phyloP scores from a whole-genome alignment of 2,113 vertebrate species.

The Sphyrna mokarran region DNA sequence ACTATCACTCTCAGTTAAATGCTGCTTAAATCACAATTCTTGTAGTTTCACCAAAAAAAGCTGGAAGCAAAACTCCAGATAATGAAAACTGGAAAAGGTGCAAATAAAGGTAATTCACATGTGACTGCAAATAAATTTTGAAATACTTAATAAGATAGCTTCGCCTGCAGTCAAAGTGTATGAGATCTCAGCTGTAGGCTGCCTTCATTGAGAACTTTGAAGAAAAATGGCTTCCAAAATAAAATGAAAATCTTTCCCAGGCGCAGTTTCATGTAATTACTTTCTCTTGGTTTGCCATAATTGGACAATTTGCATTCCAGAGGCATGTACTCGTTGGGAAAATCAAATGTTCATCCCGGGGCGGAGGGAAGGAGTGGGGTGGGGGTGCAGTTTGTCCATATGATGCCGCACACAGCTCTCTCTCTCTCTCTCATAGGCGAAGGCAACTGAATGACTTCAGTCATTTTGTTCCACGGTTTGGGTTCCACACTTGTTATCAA shows the following conservation, averaged over 20 bases:
- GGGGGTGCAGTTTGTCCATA: not conserved
- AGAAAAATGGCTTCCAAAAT: not conserved
- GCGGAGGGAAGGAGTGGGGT: too few species aligned
- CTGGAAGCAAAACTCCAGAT: not conserved
- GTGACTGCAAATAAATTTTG: not conserved
- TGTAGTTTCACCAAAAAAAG: not conserved
- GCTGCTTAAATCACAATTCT: not conserved
- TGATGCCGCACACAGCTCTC: too few species aligned
- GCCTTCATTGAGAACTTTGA: not conserved
- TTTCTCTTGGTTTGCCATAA: not conserved
- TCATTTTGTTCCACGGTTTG: not conserved
- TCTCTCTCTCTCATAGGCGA: not conserved
- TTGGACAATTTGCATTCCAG: not conserved
- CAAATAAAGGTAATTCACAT: not conserved
- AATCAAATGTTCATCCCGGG: not conserved
- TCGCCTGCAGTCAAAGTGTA: not conserved
- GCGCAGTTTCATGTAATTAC: too few species aligned
- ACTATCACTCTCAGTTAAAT: not conserved
- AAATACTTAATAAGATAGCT: not conserved
- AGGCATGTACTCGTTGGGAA: not conserved
- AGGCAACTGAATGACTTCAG: not conserved
- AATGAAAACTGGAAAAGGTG: slow-evolving; percentile 6
- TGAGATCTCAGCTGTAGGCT: not conserved
- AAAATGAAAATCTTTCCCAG: not conserved
- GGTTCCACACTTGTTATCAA: not conserved